Base-by-base conservation (phyloP, 2,797 vertebrate species). In the Pangasius krempfi region DNA sequence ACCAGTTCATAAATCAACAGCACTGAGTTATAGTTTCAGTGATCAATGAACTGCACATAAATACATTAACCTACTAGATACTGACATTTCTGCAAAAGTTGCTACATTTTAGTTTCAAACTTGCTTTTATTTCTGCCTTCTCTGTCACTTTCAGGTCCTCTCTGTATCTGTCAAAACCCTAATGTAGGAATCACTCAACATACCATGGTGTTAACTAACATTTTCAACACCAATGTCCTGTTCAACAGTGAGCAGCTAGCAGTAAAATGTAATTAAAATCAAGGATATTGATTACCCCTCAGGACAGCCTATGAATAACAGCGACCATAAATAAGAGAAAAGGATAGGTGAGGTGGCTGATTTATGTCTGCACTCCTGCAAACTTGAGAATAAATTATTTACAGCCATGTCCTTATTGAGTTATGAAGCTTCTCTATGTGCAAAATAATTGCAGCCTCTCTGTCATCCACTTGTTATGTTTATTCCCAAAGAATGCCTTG, bases 211-310 rank as follows among this genome's bases (percentile, higher is more conserved):
- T 93, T 95, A 94, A 96, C 95, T 95, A 96, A 95, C 95, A 95
- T 95, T 96, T 96, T 94, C 75, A 85, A 95, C 93, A 87, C 88
- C 95, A 95, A 94, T 93, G 92, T 91, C 94, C 94, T 95, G 95
- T 95, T 95, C 91, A 92, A 95, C 94, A 93, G 91, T 58, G 92
- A 94, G 94, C 92, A 91, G 94, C 87, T 92, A 95, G 93, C 93
- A 93, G 94, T 94, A 94, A 95, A 95, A 94, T 94, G 94, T 95
- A 96, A 96, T 96, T 96, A 95, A 95, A 97, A 96, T 96, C 95
- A 96, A 94, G 95, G 92, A 96, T 96, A 96, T 96, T 96, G 96
- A 97, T 96, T 94, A 95, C 92, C 75, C 78, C 58, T 78, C 80
- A 88, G 64, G 86, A 85, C 56, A 56, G 89, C 64, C 85, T 95